Conservation (phyloP, 1,140 invertebrate genomes). For the Procambarus clarkii region DNA sequence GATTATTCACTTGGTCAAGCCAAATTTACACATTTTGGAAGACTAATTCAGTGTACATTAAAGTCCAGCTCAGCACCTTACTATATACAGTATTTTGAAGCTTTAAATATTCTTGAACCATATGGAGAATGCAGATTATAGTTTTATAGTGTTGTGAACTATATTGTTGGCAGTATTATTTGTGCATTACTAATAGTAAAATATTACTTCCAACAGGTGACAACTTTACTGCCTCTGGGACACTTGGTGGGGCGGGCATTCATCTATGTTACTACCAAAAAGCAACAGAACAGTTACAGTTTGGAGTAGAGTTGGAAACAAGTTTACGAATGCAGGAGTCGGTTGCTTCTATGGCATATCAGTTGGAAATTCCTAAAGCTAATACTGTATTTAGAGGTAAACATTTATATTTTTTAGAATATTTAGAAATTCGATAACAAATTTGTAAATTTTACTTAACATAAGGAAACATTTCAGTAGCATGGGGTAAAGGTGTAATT, state of each 20-base stretch:
- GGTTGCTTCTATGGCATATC: slow-evolving; percentile 94
- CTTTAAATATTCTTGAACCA: too few species aligned
- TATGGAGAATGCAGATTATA: background rate
- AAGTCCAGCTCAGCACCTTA: too few species aligned
- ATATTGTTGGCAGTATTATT: background rate
- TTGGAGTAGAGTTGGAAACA: slow-evolving; percentile 91
- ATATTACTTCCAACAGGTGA: slow-evolving; percentile 73
- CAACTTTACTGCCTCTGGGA: slow-evolving; percentile 81
- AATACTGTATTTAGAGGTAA: slow-evolving; percentile 81
- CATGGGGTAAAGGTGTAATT: too few species aligned
- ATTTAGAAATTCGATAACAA: too few species aligned
- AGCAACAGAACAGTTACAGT: slow-evolving; percentile 90
- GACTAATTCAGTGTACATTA: too few species aligned
- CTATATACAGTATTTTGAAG: too few species aligned
- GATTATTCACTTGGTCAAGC: too few species aligned
- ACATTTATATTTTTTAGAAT: background rate
- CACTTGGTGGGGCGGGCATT: slow-evolving; percentile 86
- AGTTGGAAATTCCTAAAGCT: slow-evolving; percentile 96
- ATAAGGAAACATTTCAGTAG: too few species aligned
- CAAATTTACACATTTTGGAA: too few species aligned
- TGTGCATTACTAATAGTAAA: background rate
- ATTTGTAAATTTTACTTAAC: too few species aligned
- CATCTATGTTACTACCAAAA: slow-evolving; percentile 97
- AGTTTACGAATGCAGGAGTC: slow-evolving; percentile 92
- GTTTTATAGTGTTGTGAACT: slow-evolving; percentile 4